phyloP scores from a whole-genome alignment of 2,797 vertebrate species.

The Denticeps clupeoides region DNA sequence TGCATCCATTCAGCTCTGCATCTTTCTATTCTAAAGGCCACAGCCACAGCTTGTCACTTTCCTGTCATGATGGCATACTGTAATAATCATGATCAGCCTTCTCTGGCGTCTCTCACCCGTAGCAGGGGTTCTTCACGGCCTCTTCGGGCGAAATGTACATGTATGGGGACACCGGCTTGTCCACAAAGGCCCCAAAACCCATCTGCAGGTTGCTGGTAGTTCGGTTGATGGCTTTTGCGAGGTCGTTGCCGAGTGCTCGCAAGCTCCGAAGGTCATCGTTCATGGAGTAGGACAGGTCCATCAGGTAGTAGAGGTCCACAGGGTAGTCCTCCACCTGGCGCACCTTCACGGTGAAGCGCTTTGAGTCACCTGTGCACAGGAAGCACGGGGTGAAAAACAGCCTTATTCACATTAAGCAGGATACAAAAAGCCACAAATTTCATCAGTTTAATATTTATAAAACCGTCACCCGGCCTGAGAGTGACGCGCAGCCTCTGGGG shows the following conservation, averaged over 20 bases:
- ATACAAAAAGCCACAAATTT: neutral
- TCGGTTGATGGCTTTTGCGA: slow-evolving; percentile 80
- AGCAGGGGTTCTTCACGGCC: slow-evolving; percentile 80
- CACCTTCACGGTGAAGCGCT: slow-evolving; percentile 76
- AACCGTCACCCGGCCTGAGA: slow-evolving; percentile 75
- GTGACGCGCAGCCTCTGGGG: slow-evolving; percentile 80
- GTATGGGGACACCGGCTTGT: slow-evolving; percentile 89
- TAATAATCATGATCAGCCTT: too few species aligned
- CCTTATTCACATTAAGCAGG: neutral
- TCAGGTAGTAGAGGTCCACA: slow-evolving; percentile 94
- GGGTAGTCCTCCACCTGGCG: slow-evolving; percentile 97
- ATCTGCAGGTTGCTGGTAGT: slow-evolving; percentile 91
- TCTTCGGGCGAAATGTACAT: slow-evolving; percentile 84
- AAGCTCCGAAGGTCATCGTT: slow-evolving; percentile 71
- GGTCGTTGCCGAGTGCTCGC: slow-evolving; percentile 71
- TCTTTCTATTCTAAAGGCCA: too few species aligned
- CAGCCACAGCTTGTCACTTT: too few species aligned
- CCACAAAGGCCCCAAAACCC: slow-evolving; percentile 93
- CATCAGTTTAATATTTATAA: neutral
- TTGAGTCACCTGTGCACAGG: slow-evolving; percentile 71
- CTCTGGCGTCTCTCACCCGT: slow-evolving; percentile 73
- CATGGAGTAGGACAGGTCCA: slow-evolving; percentile 92
- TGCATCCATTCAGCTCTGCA: too few species aligned
- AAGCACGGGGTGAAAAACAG: neutral
- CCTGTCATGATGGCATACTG: too few species aligned